phyloP scores from a whole-genome alignment of 2,888 invertebrate species.

The Microctonus aethiopoides region DNA sequence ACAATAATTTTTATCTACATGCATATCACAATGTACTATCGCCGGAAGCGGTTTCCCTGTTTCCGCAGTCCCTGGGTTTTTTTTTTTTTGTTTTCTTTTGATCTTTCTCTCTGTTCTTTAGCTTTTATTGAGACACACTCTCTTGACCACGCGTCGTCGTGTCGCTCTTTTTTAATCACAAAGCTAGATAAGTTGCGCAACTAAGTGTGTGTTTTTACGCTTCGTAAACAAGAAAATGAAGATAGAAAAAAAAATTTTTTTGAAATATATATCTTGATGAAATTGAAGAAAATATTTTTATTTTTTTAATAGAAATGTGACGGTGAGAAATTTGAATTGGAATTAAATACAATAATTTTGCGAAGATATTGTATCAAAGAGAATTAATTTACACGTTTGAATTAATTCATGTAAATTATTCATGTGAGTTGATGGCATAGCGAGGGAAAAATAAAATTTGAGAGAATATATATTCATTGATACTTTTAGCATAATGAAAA shows the following conservation, averaged over 20 bases:
- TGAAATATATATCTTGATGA: too few species aligned
- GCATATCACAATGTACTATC: slow-evolving; percentile 13
- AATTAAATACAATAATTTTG: too few species aligned
- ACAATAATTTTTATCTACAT: slow-evolving; percentile 1
- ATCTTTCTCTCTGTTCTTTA: not conserved
- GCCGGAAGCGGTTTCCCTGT: slow-evolving; percentile 28
- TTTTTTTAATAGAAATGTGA: too few species aligned
- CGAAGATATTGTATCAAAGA: too few species aligned
- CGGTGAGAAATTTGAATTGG: too few species aligned
- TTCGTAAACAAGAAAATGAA: not conserved
- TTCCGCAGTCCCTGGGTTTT: slow-evolving; percentile 27
- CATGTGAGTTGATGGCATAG: not conserved
- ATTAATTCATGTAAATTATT: too few species aligned
- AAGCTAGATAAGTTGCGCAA: not conserved
- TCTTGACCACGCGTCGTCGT: not conserved
- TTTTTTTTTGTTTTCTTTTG: not conserved
- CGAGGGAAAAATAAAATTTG: not conserved
- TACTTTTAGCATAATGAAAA: not conserved
- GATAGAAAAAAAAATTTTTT: not conserved
- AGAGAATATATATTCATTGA: slow-evolving; percentile 8
- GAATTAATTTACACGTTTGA: too few species aligned
- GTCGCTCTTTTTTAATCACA: not conserved
- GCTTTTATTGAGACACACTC: not conserved
- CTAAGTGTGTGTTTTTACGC: not conserved
- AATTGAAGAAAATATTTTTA: too few species aligned